Percentiles rank a stretch among this genome's conserved stretches.
phyloP scores from a whole-genome alignment of 2,888 invertebrate species.

The Cryptosula pallasiana region DNA sequence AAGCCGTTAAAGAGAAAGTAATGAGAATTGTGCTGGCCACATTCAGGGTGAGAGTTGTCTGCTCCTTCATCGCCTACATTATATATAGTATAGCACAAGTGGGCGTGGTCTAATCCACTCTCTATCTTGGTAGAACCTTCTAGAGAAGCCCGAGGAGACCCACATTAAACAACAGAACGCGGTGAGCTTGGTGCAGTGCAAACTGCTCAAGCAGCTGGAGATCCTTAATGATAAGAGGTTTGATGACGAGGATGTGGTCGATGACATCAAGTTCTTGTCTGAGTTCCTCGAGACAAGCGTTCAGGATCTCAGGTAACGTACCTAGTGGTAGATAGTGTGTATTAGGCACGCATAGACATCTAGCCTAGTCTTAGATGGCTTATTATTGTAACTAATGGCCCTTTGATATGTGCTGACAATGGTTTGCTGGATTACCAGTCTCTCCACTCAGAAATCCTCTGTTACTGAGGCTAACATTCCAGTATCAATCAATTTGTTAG shows the following conservation, averaged over 20 bases:
- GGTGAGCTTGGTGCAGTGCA: constrained; percentile 82
- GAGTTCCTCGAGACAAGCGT: constrained; percentile 85
- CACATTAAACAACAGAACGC: constrained; percentile 93
- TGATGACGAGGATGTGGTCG: constrained; percentile 93
- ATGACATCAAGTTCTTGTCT: constrained; percentile 87
- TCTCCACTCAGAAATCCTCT: no score
- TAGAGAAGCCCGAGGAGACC: constrained; percentile 87
- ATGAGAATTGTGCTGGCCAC: constrained; percentile 96
- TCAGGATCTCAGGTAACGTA: constrained; percentile 74
- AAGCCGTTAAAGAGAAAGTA: constrained; percentile 79
- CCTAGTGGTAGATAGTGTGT: no score
- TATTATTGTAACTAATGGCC: no score
- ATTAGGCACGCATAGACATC: no score
- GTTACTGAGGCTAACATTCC: no score
- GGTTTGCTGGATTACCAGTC: no score
- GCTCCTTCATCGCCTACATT: no score
- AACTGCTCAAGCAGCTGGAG: constrained; percentile 52
- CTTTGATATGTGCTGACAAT: no score
- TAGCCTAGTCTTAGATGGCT: no score
- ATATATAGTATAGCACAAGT: no score
- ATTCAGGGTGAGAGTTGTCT: constrained; percentile 68
- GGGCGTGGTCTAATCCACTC: no score
- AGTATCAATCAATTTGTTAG: no score
- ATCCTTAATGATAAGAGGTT: constrained; percentile 74
- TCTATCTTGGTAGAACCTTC: constrained; percentile 68